Conservation (phyloP, 2,888 invertebrate species). For the Leistus spinibarbis region DNA sequence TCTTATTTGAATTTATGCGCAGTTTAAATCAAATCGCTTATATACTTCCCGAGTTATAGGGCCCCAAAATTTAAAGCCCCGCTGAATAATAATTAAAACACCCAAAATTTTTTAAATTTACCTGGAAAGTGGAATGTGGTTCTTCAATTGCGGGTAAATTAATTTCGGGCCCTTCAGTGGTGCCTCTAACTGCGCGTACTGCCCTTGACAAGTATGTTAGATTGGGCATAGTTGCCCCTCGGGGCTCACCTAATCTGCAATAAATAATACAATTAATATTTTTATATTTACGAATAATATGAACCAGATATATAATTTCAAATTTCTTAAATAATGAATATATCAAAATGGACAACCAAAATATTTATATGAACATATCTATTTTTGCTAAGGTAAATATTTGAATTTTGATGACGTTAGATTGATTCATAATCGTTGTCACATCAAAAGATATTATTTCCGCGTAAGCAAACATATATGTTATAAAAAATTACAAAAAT, state of each 20-base stretch:
- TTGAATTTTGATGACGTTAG: background rate
- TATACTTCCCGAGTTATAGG: no score
- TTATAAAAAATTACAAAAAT: background rate
- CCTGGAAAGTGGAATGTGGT: slow-evolving; percentile 12
- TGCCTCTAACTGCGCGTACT: slow-evolving; percentile 15
- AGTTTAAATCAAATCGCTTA: no score
- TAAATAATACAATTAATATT: background rate
- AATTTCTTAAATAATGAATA: background rate
- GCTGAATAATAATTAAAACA: no score
- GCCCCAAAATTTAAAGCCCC: no score
- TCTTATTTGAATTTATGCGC: no score
- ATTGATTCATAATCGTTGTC: background rate
- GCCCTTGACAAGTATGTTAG: slow-evolving; percentile 23
- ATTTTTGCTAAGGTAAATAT: background rate
- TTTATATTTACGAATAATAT: no score
- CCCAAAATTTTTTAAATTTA: no score
- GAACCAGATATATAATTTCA: background rate
- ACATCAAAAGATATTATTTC: background rate
- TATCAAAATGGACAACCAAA: no score
- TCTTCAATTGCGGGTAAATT: slow-evolving; percentile 20
- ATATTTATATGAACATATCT: background rate
- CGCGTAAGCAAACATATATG: background rate
- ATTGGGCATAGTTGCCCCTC: slow-evolving; percentile 32
- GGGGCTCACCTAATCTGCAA: slow-evolving; percentile 22
- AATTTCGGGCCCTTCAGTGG: slow-evolving; percentile 8